Base-by-base conservation (phyloP, 1,140 invertebrate genomes). In the Hylyphantes graminicola region DNA sequence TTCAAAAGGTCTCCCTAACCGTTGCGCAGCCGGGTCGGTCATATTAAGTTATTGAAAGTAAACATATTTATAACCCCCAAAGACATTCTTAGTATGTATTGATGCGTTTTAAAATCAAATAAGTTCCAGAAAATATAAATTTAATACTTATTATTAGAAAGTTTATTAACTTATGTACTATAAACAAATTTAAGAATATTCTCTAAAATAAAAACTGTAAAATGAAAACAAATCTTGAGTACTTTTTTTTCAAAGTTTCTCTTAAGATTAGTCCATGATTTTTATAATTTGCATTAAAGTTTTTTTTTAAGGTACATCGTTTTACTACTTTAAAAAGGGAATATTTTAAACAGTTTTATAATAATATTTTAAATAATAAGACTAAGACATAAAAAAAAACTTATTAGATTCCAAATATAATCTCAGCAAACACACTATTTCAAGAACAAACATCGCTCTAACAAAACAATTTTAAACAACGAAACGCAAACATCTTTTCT, bases 401-500 rank as follows among this genome's bases (percentile, higher is more conserved):
- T 35, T 35, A 35, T 35, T 35, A 53, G 17, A 70, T 70, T 17
- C 54, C 67, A 70, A 70, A 70, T 51, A 70, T 70, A 21, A 54
- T 53, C 51, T 70, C 15, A 19, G 68, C 51, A 70, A 70, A 70
- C 50, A 70, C 51, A 70, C 68, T 35, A 35, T 35, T 35, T 35
- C 35, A 35, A 35, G 35, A 35, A 70, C 48, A n/a, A 53, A 70
- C 50, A 70, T 7, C 15, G 51, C 50, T n/a, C 21, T 70, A n/a
- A 35, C 35, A 35, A 35, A 35, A 10, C 15, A 70, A 53, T 70
- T 53, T 53, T 19, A 70, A 70, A 70, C 19, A 70, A 70, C 50
- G 54, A 70, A 70, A 70, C 50, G 54, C 51, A 70, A 70, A 70
- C 68, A 53, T 21, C 17, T 65, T 70, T 70, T 53, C 21, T 17